Base-by-base conservation (phyloP, 2,113 vertebrate genomes). In the Hippocampus zosterae region DNA sequence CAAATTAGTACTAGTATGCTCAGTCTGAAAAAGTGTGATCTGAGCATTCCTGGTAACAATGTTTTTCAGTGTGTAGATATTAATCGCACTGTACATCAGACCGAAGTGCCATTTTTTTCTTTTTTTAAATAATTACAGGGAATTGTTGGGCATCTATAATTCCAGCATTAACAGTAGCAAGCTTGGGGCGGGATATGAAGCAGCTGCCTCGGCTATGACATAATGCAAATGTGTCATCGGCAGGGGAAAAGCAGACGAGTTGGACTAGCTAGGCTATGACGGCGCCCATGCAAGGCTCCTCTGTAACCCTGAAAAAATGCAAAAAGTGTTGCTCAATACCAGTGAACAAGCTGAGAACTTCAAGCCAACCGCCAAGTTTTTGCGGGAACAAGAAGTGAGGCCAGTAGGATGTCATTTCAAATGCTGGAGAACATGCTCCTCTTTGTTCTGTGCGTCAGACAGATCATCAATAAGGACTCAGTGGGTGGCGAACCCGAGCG, bases 401-500 rank as follows among this genome's bases (percentile, higher is more conserved):
- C 46, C 65, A 33, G 42, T 44, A 19, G 64, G 64, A 65, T 48
- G 42, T 18, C 15, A 65, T 29, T 66, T 50, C 19, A 33, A 66
- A 19, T 44, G 13, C 42, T 42, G 16, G 40, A 60, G 55, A 65
- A 61, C 27, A 48, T 53, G 68, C 33, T 19, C 29, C 42, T 71
- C 59, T 56, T 37, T 21, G 21, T 27, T 75, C 40, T 23, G 25
- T 41, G 37, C 40, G 66, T 68, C 67, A 62, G 68, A 71, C 71
- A 46, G 70, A 67, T 69, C 70, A 73, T 60, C 67, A 67, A 56
- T 44, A 9, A 63, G 41, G 50, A 19, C 76, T 81, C 83, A 50
- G 76, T n/a, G 65, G 76, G 80, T 80, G 72, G 76, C 42, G 65
- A 78, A 75, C 3, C 65, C 71, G 52, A 73, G 76, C 79, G 52